Evolutionary conservation across 2,888 invertebrate species (phyloP).

Genomic region (Dynastes hyllus): DNA sequence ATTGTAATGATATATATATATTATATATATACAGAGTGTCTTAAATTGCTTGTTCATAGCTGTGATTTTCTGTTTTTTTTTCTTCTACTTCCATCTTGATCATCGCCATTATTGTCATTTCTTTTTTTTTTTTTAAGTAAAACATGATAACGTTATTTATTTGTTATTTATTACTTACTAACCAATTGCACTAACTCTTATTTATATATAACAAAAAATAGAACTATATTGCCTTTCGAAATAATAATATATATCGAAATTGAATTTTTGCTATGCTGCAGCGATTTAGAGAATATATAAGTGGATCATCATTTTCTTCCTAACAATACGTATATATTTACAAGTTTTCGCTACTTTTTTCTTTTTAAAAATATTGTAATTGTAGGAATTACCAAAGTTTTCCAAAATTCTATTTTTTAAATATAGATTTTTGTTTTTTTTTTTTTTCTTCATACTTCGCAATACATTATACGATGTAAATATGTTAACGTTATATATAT

Average conservation of each 20-base stretch:
- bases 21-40: constrained; percentile 29
- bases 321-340: too few relatives aligned
- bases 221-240: too few relatives aligned
- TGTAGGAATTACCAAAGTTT: constrained; percentile 28
- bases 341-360: neutral
- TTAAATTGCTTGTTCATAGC: constrained; percentile 42
- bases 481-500: constrained; percentile 45
- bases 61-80: constrained; percentile 39
- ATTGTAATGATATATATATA: constrained; percentile 25
- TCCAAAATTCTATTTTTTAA: constrained; percentile 35
- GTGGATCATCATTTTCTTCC: too few relatives aligned
- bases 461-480: constrained; percentile 35
- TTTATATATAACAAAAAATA: too few relatives aligned
- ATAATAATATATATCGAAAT: neutral
- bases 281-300: constrained; percentile 1
- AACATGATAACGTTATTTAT: constrained; percentile 39
- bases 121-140: constrained; percentile 15
- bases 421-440: neutral
- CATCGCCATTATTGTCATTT: constrained; percentile 27
- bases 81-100: neutral
- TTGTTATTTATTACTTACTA: constrained; percentile 33
- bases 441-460: constrained; percentile 17
- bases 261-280: neutral
- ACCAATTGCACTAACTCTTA: constrained; percentile 1
- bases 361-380: constrained; percentile 6